Evolutionary conservation across 2,888 invertebrate species (phyloP).

Genomic region (Lysandra bellargus): DNA sequence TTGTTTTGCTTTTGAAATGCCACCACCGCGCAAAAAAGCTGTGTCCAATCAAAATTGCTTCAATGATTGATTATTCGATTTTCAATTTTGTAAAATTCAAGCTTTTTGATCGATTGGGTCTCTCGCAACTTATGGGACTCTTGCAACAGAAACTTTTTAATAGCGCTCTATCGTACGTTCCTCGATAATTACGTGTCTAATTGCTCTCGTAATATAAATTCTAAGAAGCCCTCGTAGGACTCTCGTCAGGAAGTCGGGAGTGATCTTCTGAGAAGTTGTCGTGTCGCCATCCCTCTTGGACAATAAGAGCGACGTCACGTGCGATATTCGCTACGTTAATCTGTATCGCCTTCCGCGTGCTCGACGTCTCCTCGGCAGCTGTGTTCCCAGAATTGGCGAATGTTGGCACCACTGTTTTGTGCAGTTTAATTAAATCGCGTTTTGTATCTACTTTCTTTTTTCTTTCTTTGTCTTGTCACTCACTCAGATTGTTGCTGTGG

Average conservation of each 20-base stretch:
- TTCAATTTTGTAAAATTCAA: not conserved
- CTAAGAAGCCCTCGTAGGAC: slow-evolving; percentile 60
- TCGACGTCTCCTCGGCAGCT: slow-evolving; percentile 29
- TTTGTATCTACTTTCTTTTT: not conserved
- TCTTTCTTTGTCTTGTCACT: not conserved
- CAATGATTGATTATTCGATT: not conserved
- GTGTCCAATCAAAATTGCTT: not conserved
- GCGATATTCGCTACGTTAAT: slow-evolving; percentile 35
- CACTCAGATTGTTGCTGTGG: not conserved
- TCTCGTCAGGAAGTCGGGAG: slow-evolving; percentile 53
- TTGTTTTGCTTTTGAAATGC: not conserved
- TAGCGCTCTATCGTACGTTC: slow-evolving; percentile 18
- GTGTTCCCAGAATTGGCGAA: slow-evolving; percentile 28
- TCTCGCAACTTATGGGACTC: not conserved
- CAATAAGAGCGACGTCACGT: slow-evolving; percentile 48
- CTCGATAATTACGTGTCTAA: slow-evolving; percentile 41
- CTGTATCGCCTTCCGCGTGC: slow-evolving; percentile 39
- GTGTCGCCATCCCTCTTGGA: slow-evolving; percentile 55
- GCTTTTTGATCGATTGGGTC: not conserved
- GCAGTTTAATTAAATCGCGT: slow-evolving; percentile 11
- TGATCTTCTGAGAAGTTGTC: slow-evolving; percentile 58
- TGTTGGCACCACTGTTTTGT: slow-evolving; percentile 26
- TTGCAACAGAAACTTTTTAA: slow-evolving; percentile 4
- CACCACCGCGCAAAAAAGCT: not conserved
- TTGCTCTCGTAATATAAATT: slow-evolving; percentile 49